Percentiles rank a stretch among this genome's conserved stretches.
phyloP scores from a whole-genome alignment of 2,113 vertebrate genomes.

The Rhea pennata region DNA sequence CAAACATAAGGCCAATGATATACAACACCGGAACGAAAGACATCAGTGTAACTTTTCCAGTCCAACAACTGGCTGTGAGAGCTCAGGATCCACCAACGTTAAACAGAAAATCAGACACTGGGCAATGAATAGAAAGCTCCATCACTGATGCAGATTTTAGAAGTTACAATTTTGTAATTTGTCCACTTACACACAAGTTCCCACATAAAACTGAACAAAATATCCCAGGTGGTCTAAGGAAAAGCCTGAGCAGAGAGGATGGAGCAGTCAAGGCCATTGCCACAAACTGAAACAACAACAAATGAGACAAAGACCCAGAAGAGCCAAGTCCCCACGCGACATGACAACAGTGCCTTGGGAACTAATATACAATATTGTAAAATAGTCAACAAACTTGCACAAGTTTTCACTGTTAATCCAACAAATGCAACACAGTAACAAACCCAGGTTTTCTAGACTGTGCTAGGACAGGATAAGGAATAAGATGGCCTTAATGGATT shows the following conservation, averaged over 20 bases:
- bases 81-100: neutral
- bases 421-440: neutral
- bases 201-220: neutral
- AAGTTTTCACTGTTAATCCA: neutral
- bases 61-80: neutral
- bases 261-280: neutral
- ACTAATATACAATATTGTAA: neutral
- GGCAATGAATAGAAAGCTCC: neutral
- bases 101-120: neutral
- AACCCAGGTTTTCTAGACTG: neutral
- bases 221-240: neutral
- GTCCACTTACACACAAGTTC: neutral
- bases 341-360: neutral
- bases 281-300: neutral
- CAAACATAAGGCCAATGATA: neutral
- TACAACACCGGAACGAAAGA: neutral
- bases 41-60: neutral
- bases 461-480: neutral
- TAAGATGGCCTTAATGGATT: fast-evolving
- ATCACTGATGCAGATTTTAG: neutral
- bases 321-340: neutral
- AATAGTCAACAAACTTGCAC: neutral
- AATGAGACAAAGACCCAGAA: neutral
- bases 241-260: neutral
- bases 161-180: neutral